Base-by-base conservation (phyloP, 2,797 vertebrate genomes). In the Carcharodon carcharias region DNA sequence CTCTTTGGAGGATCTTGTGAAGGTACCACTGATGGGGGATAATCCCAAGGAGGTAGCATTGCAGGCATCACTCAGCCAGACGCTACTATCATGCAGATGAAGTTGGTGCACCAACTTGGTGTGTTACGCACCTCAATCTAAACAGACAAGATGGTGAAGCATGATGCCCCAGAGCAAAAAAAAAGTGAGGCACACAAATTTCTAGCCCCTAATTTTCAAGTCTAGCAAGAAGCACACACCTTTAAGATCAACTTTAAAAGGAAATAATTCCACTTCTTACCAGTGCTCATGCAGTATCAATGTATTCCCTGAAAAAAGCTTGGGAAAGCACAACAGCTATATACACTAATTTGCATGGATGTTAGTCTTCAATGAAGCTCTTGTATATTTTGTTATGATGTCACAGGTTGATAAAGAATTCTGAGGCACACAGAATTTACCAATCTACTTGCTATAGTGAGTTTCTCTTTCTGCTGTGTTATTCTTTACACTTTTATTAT, bases 321-420 rank as follows among this genome's bases (percentile, higher is more conserved):
- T 50, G 82, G 82, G 21, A 50, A 77, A 50, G 45, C 23, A 26
- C 21, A 23, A 50, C 45, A 50, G 45, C 82, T 85, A 21, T 85
- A 50, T 50, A 85, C 45, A 85, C 50, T 50, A 26, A 50, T 85
- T 50, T 85, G 82, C 82, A 50, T 85, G 45, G 40, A 85, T 50
- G 5, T 45, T 85, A 7, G 6, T 0, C 82, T 85, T 50, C 45
- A 50, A 8, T 85, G 45, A 50, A 21, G 45, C 45, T 85, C 1
- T 85, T 85, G 82, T 1, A 85, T 50, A 50, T 50, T 40, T 85
- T 85, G 21, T 85, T 7, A 26, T 85, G 82, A 40, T 85, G 50
- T 85, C 82, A 85, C 40, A 85, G 45, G 82, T 26, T 85, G 82
- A 85, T 45, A 85, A 85, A 50, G 80, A 85, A 85, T 85, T 77